These are phyloP conservation scores for Nesogale talazaci DNA, from an alignment of 2,113 vertebrate genomes.

Conservation along the genomic window DNA sequence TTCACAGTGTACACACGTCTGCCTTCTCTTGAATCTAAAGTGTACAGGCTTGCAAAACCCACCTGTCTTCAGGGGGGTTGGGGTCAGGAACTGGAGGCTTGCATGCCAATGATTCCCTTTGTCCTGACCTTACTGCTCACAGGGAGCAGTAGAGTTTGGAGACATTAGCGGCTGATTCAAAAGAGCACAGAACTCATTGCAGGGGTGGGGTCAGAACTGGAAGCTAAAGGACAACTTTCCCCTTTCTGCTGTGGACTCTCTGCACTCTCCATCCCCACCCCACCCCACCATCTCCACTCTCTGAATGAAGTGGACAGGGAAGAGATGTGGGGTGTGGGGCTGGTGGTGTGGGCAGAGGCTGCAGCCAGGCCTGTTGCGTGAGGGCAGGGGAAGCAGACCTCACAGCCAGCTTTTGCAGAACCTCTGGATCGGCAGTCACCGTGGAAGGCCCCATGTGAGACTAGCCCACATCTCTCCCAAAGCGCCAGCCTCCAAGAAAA, in stretches of 20 bases:
- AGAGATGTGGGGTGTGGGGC: not conserved
- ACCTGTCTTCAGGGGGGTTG: not conserved
- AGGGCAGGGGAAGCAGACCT: not conserved
- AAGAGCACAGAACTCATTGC: not conserved
- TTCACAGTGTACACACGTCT: not conserved
- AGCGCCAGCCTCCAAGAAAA: not conserved
- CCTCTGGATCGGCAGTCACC: not conserved
- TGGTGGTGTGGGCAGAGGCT: not conserved
- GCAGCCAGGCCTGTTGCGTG: not conserved
- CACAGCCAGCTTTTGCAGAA: not conserved
- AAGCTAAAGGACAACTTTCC: not conserved
- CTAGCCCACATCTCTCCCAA: too few species aligned
- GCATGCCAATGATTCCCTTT: not conserved
- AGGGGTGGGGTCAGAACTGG: not conserved
- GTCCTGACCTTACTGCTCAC: too few species aligned
- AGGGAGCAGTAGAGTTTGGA: not conserved
- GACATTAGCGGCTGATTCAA: not conserved
- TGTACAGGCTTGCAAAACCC: not conserved
- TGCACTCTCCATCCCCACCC: rapidly evolving
- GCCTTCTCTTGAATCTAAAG: not conserved
- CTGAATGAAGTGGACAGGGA: too few species aligned
- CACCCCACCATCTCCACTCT: too few species aligned
- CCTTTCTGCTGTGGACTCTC: not conserved
- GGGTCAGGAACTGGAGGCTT: not conserved
- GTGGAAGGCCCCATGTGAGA: not conserved